A percentile compares a stretch with the other conserved stretches of the same genome.
phyloP scores from a whole-genome alignment of 92 coral and sea anemone genomes.

The Blastomussa wellsi region DNA sequence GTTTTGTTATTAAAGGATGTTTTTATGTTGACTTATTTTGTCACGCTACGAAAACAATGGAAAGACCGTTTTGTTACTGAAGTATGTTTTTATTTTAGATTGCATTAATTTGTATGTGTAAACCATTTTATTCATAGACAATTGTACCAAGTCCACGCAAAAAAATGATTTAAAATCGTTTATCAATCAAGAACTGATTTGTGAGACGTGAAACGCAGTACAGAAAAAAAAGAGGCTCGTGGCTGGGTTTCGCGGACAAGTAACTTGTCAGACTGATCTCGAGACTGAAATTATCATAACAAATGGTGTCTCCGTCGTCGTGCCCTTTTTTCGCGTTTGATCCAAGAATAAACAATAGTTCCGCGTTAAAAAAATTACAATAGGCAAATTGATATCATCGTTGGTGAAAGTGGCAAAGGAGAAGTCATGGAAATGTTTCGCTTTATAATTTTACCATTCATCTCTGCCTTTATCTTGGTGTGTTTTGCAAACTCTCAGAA shows the following conservation, averaged over 20 bases:
- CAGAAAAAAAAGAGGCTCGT: neutral
- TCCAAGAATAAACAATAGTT: neutral
- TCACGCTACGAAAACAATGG: neutral
- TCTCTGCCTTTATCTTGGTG: neutral
- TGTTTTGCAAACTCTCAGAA: neutral
- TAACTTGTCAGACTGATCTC: too few relatives aligned
- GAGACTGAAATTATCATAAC: neutral
- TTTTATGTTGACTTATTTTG: too few relatives aligned
- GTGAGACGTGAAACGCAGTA: neutral
- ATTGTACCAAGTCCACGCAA: neutral
- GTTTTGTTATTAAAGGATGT: too few relatives aligned
- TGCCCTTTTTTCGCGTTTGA: conserved; percentile 1
- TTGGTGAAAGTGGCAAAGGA: neutral
- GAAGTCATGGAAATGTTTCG: neutral
- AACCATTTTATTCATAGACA: too few relatives aligned
- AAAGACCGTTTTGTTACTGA: too few relatives aligned
- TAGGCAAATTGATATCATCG: neutral
- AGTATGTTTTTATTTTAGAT: too few relatives aligned
- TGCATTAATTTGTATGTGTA: too few relatives aligned
- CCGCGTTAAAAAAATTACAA: neutral
- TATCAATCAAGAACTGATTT: neutral
- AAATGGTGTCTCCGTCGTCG: neutral
- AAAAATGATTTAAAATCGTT: too few relatives aligned
- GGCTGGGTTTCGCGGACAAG: neutral
- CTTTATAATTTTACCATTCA: neutral